Evolutionary conservation across 2,888 invertebrate species (phyloP).

Genomic region (Baccha elongata): DNA sequence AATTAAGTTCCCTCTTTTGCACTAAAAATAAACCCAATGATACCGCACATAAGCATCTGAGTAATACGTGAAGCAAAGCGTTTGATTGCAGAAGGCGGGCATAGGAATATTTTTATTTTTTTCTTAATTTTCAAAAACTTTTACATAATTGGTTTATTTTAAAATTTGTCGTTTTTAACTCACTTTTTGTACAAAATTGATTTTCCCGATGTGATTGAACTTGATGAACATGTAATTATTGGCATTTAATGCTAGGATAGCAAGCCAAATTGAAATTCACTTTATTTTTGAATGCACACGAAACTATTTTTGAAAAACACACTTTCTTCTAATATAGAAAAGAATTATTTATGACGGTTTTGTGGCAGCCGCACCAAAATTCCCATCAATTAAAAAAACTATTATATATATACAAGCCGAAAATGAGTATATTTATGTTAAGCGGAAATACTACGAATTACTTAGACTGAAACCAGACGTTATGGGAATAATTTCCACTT

Average conservation of each 20-base stretch:
- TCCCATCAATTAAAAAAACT: slow-evolving; percentile 23
- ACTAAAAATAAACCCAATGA: slow-evolving; percentile 68
- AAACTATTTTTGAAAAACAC: slow-evolving; percentile 14
- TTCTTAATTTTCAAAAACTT: neutral
- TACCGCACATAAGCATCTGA: slow-evolving; percentile 65
- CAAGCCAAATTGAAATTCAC: slow-evolving; percentile 20
- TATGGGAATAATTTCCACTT: slow-evolving; percentile 59
- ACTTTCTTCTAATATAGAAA: neutral
- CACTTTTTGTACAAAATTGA: slow-evolving; percentile 54
- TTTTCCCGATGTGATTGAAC: slow-evolving; percentile 55
- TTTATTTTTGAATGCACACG: slow-evolving; percentile 18
- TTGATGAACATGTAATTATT: slow-evolving; percentile 36
- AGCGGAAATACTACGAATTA: slow-evolving; percentile 27
- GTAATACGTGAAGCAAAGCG: slow-evolving; percentile 59
- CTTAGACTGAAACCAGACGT: slow-evolving; percentile 30
- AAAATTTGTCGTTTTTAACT: slow-evolving; percentile 55
- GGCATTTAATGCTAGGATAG: slow-evolving; percentile 52
- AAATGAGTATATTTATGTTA: slow-evolving; percentile 14
- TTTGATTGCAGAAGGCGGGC: slow-evolving; percentile 47
- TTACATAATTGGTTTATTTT: slow-evolving; percentile 58
- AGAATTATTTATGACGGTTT: slow-evolving; percentile 21
- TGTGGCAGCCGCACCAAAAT: slow-evolving; percentile 15
- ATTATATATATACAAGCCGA: slow-evolving; percentile 2
- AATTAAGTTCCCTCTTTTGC: slow-evolving; percentile 56
- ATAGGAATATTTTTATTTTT: neutral